Conservation (phyloP, 2,797 vertebrate genomes). For the Epinephelus awoara region DNA sequence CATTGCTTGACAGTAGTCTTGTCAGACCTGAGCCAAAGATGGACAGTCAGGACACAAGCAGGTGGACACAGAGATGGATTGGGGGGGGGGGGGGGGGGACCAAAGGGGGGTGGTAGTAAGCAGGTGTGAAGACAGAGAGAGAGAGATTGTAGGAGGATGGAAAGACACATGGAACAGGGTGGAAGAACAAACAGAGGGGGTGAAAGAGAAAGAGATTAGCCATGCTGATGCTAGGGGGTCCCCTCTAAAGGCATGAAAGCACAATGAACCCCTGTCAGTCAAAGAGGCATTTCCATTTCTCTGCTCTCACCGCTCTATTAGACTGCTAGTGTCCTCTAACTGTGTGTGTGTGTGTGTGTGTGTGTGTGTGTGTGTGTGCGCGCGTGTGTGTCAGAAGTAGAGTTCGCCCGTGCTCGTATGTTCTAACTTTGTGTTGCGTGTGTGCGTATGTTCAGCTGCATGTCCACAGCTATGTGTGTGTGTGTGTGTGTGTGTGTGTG, state of each 20-base stretch:
- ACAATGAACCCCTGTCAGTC: slow-evolving; percentile 83
- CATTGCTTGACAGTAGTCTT: not conserved
- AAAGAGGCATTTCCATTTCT: slow-evolving; percentile 88
- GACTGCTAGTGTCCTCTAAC: slow-evolving; percentile 44
- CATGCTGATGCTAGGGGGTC: slow-evolving; percentile 51
- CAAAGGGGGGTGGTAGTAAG: not conserved
- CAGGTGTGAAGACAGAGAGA: slow-evolving; percentile 5
- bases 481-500: slow-evolving; percentile 42
- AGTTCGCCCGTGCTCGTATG: slow-evolving; percentile 5
- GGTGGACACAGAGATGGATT: not conserved
- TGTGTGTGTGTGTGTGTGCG: not conserved
- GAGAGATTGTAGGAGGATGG: slow-evolving; percentile 10
- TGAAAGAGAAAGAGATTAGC: slow-evolving; percentile 59
- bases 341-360: slow-evolving; percentile 11
- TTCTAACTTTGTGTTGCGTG: slow-evolving; percentile 23
- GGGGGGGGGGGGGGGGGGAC: not conserved
- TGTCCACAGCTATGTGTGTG: slow-evolving; percentile 20
- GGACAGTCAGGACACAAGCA: slow-evolving; percentile 8
- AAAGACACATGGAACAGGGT: slow-evolving; percentile 1
- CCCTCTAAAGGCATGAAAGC: slow-evolving; percentile 62
- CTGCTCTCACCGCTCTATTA: slow-evolving; percentile 80
- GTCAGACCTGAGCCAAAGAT: not conserved
- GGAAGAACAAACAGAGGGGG: slow-evolving; percentile 16
- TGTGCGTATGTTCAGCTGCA: slow-evolving; percentile 30
- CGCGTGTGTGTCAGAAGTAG: not conserved